These are phyloP conservation scores for Pogonomyrmex barbatus DNA, from an alignment of 1,140 invertebrate species.

Conservation along the genomic window DNA sequence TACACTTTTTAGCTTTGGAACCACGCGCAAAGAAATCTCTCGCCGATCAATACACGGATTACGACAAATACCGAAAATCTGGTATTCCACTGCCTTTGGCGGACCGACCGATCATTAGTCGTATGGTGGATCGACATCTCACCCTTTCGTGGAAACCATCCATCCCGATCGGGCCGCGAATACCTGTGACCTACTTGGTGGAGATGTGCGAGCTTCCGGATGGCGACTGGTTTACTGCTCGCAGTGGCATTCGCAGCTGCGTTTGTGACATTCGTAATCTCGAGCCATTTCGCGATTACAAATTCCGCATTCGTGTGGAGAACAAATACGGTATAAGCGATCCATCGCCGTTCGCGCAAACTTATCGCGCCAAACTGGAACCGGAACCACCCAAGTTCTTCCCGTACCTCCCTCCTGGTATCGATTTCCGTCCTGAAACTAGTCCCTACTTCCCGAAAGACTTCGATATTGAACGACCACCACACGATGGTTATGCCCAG, in stretches of 20 bases:
- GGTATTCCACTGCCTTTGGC: conserved; percentile 93
- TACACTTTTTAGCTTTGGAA: conserved; percentile 88
- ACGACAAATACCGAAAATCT: conserved; percentile 92
- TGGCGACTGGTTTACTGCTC: conserved; percentile 94
- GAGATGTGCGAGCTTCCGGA: conserved; percentile 96
- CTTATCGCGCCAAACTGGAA: conserved; percentile 92
- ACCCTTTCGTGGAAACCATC: conserved; percentile 97
- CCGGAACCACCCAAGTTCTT: conserved; percentile 92
- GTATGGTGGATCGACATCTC: conserved; percentile 94
- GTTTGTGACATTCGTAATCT: conserved; percentile 94
- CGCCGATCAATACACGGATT: conserved; percentile 93
- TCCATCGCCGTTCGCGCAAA: conserved; percentile 94
- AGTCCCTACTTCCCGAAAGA: conserved; percentile 96
- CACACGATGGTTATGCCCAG: conserved; percentile 93
- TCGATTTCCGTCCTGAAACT: conserved; percentile 94
- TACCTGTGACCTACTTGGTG: conserved; percentile 96
- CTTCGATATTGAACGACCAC: conserved; percentile 95
- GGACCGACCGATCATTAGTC: conserved; percentile 95
- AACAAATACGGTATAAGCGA: conserved; percentile 99
- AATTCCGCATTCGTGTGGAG: conserved; percentile 96
- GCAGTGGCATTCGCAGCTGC: conserved; percentile 93
- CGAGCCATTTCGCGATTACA: conserved; percentile 95
- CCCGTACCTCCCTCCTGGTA: conserved; percentile 92
- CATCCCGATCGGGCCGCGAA: conserved; percentile 91
- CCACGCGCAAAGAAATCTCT: conserved; percentile 90